Base-by-base conservation (phyloP, 2,888 invertebrate species). In the Automeris io region DNA sequence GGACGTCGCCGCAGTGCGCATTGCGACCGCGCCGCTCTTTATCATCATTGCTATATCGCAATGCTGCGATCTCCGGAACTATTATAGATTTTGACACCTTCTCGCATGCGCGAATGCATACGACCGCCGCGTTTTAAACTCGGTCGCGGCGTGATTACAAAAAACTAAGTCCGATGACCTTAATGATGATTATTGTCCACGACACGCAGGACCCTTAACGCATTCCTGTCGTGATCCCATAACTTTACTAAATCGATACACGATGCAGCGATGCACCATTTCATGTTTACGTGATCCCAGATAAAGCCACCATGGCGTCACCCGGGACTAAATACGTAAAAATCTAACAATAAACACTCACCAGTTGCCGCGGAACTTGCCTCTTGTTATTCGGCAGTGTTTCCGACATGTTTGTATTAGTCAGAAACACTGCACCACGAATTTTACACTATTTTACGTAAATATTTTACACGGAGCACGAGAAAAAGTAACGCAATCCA, bases 241-340 rank as follows among this genome's bases (percentile, higher is more conserved):
- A 70, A 74, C 61, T 78, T 75, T 72, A 53, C 65, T 70, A 71
- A 81, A 85, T 83, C 86, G 75, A 86, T 86, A 85, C 77, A 81
- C 80, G 79, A 82, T 86, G 86, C 86, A 86, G 79, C 76, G 85
- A 83, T 86, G 86, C 86, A 86, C 85, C 86, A 85, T 86, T 85
- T 85, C 83, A 79, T 87, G 87, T 87, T 88, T 89, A 89, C 90
- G 89, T 90, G 90, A 88, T 88, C 85, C 86, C 85, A 86, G 87
- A 87, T 86, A 86, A 82, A 83, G 83, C 86, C 88, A 88, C 88
- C 88, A 90, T 90, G 90, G 90, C 90, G 89, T 88, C 87, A 87
- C 86, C 83, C 86, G 82, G 85, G 86, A 85, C 85, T 77, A 81
- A 82, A 85, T 85, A 82, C 74, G 80, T 74, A 82, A 78, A 85